Evolutionary conservation across 2,113 vertebrate genomes (phyloP).

Genomic region (Hypocryptadius cinnamomeus): DNA sequence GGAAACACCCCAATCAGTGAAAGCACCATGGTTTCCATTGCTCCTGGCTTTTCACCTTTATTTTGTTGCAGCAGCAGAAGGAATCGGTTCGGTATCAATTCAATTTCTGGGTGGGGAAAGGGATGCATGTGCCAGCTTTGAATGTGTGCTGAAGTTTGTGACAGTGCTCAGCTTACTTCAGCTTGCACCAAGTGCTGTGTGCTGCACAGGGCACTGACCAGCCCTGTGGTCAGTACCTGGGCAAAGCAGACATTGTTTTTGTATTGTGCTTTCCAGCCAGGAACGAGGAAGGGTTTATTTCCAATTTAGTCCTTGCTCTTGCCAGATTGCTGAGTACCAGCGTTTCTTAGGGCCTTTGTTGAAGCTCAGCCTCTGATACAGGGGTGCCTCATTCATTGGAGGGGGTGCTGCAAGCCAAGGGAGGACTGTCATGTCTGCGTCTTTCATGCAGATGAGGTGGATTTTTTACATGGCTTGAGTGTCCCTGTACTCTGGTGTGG

Average conservation of each 20-base stretch:
- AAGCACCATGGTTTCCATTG: constrained; percentile 62
- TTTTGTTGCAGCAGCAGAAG: constrained; percentile 57
- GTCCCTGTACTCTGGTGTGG: neutral
- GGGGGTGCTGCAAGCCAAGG: neutral
- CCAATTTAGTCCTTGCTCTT: neutral
- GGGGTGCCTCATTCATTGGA: neutral
- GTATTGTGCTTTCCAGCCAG: neutral
- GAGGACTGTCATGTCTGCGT: neutral
- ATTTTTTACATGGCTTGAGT: neutral
- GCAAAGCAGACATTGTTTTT: neutral
- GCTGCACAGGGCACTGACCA: neutral
- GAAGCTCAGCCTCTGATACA: neutral
- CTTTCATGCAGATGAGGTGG: neutral
- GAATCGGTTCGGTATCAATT: constrained; percentile 58
- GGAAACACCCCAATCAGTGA: constrained; percentile 64
- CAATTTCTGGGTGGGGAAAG: constrained; percentile 42
- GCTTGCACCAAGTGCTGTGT: neutral
- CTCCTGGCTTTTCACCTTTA: constrained; percentile 41
- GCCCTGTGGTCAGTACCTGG: neutral
- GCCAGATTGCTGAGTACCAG: neutral
- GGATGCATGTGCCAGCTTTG: constrained; percentile 6
- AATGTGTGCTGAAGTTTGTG: constrained; percentile 20
- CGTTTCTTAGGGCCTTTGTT: neutral
- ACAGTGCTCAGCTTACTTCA: neutral
- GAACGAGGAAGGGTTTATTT: neutral